Evolutionary conservation across 1,140 invertebrate species (phyloP).

Genomic region (Drosophila eugracilis): DNA sequence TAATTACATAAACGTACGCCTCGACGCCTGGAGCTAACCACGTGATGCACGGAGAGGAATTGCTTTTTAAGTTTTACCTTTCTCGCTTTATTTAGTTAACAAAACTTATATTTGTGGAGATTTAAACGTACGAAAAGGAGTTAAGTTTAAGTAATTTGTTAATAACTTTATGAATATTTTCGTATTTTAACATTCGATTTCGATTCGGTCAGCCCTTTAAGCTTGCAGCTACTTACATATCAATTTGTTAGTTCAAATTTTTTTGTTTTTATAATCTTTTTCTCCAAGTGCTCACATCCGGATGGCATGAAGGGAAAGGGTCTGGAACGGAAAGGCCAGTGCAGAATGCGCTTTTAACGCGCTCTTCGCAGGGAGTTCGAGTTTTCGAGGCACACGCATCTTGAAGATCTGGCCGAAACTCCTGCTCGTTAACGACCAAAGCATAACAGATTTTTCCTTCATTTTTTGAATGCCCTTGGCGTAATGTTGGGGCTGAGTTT

Average conservation of each 20-base stretch:
- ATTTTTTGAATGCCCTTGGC: slow-evolving; percentile 22
- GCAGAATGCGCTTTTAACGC: slow-evolving; percentile 24
- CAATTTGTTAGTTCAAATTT: too few species aligned
- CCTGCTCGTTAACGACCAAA: slow-evolving; percentile 63
- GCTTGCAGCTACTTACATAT: too few species aligned
- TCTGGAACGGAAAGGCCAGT: neutral
- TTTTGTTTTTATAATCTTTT: too few species aligned
- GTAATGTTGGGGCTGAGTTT: slow-evolving; percentile 14
- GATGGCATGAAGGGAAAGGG: neutral
- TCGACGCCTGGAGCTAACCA: slow-evolving; percentile 59
- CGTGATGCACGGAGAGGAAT: slow-evolving; percentile 9
- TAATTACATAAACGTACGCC: slow-evolving; percentile 79
- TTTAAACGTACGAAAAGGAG: too few species aligned
- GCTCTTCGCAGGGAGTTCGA: slow-evolving; percentile 11
- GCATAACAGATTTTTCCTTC: slow-evolving; percentile 59
- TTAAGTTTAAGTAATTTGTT: too few species aligned
- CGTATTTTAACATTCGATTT: too few species aligned
- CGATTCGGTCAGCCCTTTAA: too few species aligned
- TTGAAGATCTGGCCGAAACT: slow-evolving; percentile 15
- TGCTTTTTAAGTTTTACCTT: too few species aligned
- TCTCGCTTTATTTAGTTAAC: too few species aligned
- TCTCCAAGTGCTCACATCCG: neutral
- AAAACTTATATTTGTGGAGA: too few species aligned
- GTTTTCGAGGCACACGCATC: slow-evolving; percentile 66
- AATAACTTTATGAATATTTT: too few species aligned